Evolutionary conservation across 2,888 invertebrate genomes (phyloP).

Genomic region (Macaria liturata): DNA sequence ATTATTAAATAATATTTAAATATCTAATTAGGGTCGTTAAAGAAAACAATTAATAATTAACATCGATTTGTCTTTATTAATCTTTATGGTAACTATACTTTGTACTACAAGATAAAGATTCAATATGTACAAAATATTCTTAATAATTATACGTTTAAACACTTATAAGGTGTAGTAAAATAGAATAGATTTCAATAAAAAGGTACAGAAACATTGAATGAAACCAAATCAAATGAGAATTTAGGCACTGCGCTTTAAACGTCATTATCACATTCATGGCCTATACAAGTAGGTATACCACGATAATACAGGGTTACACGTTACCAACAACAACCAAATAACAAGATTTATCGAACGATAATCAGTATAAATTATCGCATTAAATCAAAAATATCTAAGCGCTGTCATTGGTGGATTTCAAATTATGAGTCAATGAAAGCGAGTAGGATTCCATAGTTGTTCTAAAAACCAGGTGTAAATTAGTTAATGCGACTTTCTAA

Average conservation of each 20-base stretch:
- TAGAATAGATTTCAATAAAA: conserved; percentile 52
- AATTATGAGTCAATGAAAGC: too few species aligned
- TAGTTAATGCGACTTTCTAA: too few species aligned
- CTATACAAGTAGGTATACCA: conserved; percentile 60
- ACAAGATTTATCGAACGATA: too few species aligned
- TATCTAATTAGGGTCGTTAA: neutral
- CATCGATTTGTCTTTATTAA: conserved; percentile 82
- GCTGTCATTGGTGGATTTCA: too few species aligned
- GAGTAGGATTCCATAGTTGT: too few species aligned
- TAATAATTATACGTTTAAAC: conserved; percentile 46
- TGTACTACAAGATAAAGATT: conserved; percentile 79
- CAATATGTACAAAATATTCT: conserved; percentile 73
- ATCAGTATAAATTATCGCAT: too few species aligned
- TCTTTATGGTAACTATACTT: conserved; percentile 71
- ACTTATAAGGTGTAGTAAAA: conserved; percentile 55
- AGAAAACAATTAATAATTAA: conserved; percentile 43
- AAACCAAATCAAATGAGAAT: conserved; percentile 69
- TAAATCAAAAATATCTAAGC: too few species aligned
- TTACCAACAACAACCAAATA: too few species aligned
- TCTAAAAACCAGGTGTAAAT: too few species aligned
- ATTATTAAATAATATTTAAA: too few species aligned
- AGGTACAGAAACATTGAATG: conserved; percentile 51
- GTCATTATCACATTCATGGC: conserved; percentile 78
- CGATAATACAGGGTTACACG: conserved; percentile 31
- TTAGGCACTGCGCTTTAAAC: conserved; percentile 80